Percentiles rank a stretch among this genome's conserved stretches.
phyloP scores from a whole-genome alignment of 1,140 invertebrate species.

The Drosophila paulistorum region DNA sequence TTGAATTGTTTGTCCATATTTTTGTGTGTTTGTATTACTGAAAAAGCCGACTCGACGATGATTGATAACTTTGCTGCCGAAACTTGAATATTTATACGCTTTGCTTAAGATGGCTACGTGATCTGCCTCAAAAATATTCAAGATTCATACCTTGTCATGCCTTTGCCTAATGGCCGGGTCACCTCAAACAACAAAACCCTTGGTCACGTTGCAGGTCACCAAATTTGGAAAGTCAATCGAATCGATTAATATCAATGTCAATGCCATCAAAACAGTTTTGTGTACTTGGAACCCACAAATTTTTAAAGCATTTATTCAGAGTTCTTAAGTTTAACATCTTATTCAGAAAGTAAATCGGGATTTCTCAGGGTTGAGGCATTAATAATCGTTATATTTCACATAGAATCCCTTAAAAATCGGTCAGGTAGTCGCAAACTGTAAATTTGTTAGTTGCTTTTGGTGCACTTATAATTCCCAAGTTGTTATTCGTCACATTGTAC shows the following conservation, averaged over 20 bases:
- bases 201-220: conserved; percentile 44
- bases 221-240: conserved; percentile 29
- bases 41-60: conserved; percentile 11
- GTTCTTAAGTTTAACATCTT: neutral
- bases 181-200: conserved; percentile 8
- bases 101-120: conserved; percentile 25
- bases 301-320: neutral
- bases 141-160: conserved; percentile 4
- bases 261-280: conserved; percentile 10
- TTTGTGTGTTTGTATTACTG: neutral
- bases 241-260: conserved; percentile 50
- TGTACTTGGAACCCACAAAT: neutral
- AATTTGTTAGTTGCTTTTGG: neutral
- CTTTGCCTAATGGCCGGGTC: conserved; percentile 31
- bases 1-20: conserved; percentile 28
- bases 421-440: too few relatives aligned
- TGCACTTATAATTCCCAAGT: conserved; percentile 65
- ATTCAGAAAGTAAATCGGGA: too few relatives aligned
- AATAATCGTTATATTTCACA: too few relatives aligned
- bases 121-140: conserved; percentile 21
- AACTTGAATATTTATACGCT: conserved; percentile 40
- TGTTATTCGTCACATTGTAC: conserved; percentile 16
- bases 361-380: too few relatives aligned
- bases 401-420: too few relatives aligned
- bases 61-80: conserved; percentile 31